These are phyloP conservation scores for Patella depressa DNA, from an alignment of 2,888 invertebrate genomes.

Conservation along the genomic window DNA sequence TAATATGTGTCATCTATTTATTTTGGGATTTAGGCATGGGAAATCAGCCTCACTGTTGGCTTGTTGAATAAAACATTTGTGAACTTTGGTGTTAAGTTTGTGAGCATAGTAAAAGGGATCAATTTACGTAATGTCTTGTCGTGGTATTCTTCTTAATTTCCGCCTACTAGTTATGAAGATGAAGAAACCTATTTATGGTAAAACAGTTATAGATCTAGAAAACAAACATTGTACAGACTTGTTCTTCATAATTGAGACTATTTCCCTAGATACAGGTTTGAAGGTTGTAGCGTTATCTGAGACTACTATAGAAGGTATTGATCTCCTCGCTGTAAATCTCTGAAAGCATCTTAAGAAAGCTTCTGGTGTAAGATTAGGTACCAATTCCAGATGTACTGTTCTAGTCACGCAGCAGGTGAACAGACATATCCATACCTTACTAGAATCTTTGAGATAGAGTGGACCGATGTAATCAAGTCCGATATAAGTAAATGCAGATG, in stretches of 20 bases:
- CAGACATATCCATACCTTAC: conserved; percentile 9
- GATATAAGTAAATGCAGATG: background rate
- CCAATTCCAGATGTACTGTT: conserved; percentile 18
- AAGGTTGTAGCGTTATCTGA: conserved; percentile 21
- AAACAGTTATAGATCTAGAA: too few species aligned
- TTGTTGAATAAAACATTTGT: too few species aligned
- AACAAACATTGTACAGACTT: background rate
- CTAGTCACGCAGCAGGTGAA: conserved; percentile 15
- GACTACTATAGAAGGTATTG: conserved; percentile 6
- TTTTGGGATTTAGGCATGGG: too few species aligned
- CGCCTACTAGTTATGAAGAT: too few species aligned
- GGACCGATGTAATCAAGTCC: conserved; percentile 22
- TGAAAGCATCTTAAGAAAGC: conserved; percentile 18
- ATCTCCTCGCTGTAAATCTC: conserved; percentile 9
- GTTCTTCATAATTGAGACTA: background rate
- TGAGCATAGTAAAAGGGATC: too few species aligned
- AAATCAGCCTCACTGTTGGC: too few species aligned
- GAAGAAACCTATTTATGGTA: too few species aligned
- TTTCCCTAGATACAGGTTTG: conserved; percentile 5
- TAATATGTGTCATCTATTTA: too few species aligned
- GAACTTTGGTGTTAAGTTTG: too few species aligned
- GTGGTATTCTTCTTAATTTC: too few species aligned
- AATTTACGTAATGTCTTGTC: too few species aligned
- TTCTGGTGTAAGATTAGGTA: conserved; percentile 8
- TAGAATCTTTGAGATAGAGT: conserved; percentile 11